Base-by-base conservation (phyloP, 1,140 invertebrate genomes). In the Bombus cullumanus region DNA sequence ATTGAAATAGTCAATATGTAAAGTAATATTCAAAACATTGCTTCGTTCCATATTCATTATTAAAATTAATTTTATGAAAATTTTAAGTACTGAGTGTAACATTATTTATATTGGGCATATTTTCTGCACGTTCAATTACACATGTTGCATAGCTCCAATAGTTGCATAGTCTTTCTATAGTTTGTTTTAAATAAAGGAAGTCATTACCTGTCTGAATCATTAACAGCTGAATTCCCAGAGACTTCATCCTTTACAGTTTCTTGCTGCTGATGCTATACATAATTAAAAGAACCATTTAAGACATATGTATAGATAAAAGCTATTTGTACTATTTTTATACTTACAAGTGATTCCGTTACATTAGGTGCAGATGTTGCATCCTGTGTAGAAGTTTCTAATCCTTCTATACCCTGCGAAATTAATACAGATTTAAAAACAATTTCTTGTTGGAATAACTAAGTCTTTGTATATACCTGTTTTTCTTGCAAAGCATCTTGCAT, bases 401-500 rank as follows among this genome's bases (percentile, higher is more conserved):
- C 81, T 34, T 83, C 79, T 10, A 57, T 59, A 9, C 2, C 18
- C 83, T 84, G n/a, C 28, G 47, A 74, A 78, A 28, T 47, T 13
- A 62, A 28, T 43, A 31, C 22, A 59, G 62, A 34, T 31, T 28
- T 18, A n/a, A 75, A 37, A 47, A 18, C 13, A 31, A 37, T 37
- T 31, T 41, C 10, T 43, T 28, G 1, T 13, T 41, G 13, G 5
- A 43, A 31, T 34, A 43, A 18, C 18, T n/a, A 73, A 12, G 12
- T 3, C 18, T 37, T 71, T 59, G 39, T 39, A 74, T 22, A 43
- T 89, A 93, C 92, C 87, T 92, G 80, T 74, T 92, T 83, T 47
- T 92, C 93, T 68, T 90, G 73, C 8, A 91, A 71, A 64, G 90
- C 64, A 39, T 76, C 76, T 77, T 94, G 92, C 73, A 95, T 90